These are phyloP conservation scores for Hermaeophaga mercurialis DNA, from an alignment of 2,888 invertebrate genomes.

Conservation along the genomic window DNA sequence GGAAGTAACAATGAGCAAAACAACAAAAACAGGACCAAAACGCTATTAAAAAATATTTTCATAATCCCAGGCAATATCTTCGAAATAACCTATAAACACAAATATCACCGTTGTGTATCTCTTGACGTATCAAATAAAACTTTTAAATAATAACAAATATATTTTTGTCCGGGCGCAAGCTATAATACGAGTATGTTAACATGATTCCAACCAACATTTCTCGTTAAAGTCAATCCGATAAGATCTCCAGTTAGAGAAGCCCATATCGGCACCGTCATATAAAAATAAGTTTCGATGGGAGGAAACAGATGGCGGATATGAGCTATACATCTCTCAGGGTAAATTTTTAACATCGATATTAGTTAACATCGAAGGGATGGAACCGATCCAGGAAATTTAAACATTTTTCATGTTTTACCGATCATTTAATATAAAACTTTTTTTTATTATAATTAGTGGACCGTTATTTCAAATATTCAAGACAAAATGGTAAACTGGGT, in stretches of 20 bases:
- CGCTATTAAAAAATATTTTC: too few relatives aligned
- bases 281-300: constrained; percentile 36
- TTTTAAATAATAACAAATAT: constrained; percentile 9
- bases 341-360: constrained; percentile 6
- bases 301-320: constrained; percentile 34
- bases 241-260: constrained; percentile 24
- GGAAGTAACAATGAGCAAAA: too few relatives aligned
- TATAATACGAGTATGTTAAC: constrained; percentile 14
- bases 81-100: too few relatives aligned
- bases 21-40: too few relatives aligned
- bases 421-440: too few relatives aligned
- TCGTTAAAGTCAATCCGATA: constrained; percentile 27
- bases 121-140: constrained; percentile 1
- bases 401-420: too few relatives aligned
- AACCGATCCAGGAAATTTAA: too few relatives aligned
- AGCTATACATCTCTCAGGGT: neutral
- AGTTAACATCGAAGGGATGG: too few relatives aligned
- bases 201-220: constrained; percentile 20
- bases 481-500: too few relatives aligned
- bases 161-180: constrained; percentile 4
- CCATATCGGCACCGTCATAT: constrained; percentile 28
- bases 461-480: too few relatives aligned
- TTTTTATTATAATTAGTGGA: too few relatives aligned
- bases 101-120: neutral
- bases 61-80: too few relatives aligned